Base-by-base conservation (phyloP, 2,113 vertebrate species). In the Crocuta crocuta region DNA sequence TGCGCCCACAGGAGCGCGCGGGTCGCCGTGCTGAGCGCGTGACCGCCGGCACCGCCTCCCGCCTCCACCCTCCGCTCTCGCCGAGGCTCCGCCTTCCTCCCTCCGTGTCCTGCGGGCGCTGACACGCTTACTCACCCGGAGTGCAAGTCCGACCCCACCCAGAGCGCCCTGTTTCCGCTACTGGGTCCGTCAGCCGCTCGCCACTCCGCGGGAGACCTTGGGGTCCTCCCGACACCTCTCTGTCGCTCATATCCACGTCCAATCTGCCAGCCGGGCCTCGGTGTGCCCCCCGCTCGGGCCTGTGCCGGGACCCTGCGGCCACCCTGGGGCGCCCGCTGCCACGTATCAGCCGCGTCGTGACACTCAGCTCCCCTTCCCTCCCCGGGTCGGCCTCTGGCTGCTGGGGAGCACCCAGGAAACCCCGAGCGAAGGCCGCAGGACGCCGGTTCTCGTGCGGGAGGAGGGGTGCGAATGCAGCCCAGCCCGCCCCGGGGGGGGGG, bases 121-220 rank as follows among this genome's bases (percentile, higher is more conserved):
- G 8, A 9, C 28, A 33, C 33, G 21, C 28, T 21, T 33, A n/a
- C 73, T 15, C 10, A 6, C 11, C 48, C n/a, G 31, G 58, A 81
- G 8, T 53, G 24, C 21, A 58, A 26, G 45, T 21, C 48, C 0
- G 15, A 7, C 78, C 31, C 33, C 11, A 2, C 79, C 53, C 33
- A n/a, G 4, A 58, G 35, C 0, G 2, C 13, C 33, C 6, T 0
- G 9, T 16, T 9, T 28, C 35, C 9, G 13, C 6, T 5, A 16
- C 13, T 2, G 15, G 55, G 16, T 39, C 55, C 0, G 0, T 82
- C 35, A 3, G 79, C 23, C 24, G 4, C n/a, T 39, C 11, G 11
- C 8, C 6, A 55, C 53, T 61, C 11, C 4, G 21, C 80, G 53
- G 16, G 8, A 39, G n/a, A 24, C 80, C 80, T 39, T 16, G 13